Percentiles rank a stretch among this genome's conserved stretches.
Evolutionary conservation across 2,113 vertebrate genomes (phyloP).

Genomic region (Emydura subglobosa): DNA sequence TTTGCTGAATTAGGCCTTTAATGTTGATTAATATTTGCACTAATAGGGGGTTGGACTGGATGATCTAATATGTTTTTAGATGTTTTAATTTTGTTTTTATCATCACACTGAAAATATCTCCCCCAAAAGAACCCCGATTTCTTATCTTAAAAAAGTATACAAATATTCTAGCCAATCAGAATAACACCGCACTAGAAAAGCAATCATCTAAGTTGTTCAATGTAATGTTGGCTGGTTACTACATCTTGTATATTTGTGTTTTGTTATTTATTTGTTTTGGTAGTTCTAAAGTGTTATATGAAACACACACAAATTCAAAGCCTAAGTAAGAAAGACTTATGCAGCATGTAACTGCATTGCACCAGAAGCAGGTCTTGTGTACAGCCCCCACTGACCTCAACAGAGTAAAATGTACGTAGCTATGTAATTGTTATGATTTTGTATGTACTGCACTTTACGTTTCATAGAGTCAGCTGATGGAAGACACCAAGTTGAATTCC

Average conservation of each 20-base stretch:
- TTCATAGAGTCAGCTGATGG: background rate
- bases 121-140: background rate
- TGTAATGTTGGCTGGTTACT: background rate
- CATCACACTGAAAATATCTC: conserved; percentile 34
- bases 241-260: background rate
- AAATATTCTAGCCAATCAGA: conserved; percentile 6
- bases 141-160: background rate
- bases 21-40: conserved; percentile 28
- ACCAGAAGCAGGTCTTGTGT: background rate
- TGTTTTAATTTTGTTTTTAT: conserved; percentile 45
- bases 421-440: background rate
- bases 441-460: background rate
- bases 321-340: background rate
- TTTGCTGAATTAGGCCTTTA: conserved; percentile 35
- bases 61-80: conserved; percentile 37
- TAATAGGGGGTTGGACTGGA: background rate
- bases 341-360: fast-evolving
- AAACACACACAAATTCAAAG: background rate
- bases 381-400: background rate
- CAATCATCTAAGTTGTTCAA: background rate
- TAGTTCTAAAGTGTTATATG: background rate
- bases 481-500: background rate
- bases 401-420: background rate
- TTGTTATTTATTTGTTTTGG: background rate
- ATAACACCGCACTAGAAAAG: background rate